Evolutionary conservation across 2,113 vertebrate species (phyloP).

Genomic region (Cardinalis cardinalis): DNA sequence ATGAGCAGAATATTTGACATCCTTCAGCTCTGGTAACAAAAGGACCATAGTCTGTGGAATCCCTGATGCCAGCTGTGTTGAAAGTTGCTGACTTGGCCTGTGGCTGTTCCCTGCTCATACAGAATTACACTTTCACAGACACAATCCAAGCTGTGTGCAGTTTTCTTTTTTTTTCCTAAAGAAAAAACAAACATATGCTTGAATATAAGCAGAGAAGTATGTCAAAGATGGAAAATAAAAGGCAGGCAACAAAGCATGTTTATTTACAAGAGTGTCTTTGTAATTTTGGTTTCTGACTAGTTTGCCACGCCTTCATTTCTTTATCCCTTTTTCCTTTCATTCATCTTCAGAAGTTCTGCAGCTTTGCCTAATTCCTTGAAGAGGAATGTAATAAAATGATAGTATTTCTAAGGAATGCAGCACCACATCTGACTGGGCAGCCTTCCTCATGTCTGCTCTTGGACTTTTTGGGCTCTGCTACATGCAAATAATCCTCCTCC

Average conservation of each 20-base stretch:
- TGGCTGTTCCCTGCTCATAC: background rate
- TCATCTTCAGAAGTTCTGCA: background rate
- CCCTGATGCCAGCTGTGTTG: background rate
- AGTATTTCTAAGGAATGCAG: background rate
- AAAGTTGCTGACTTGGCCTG: conserved; percentile 29
- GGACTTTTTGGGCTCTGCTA: background rate
- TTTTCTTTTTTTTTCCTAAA: background rate
- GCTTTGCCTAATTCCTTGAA: background rate
- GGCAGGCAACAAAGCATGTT: background rate
- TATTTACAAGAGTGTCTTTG: background rate
- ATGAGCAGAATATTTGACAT: conserved; percentile 12
- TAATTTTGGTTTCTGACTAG: background rate
- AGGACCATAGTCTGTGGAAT: conserved; percentile 4
- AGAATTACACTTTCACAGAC: background rate
- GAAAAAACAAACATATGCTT: background rate
- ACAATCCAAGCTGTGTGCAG: background rate
- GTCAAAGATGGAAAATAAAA: background rate
- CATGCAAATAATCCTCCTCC: background rate
- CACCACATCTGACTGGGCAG: background rate
- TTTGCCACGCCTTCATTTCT: background rate
- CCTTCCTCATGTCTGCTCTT: background rate
- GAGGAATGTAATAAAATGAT: background rate
- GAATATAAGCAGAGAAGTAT: background rate
- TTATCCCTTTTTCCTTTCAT: background rate
- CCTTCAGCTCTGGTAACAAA: conserved; percentile 22